A percentile compares a stretch with the other conserved stretches of the same genome.
These are phyloP conservation scores for Syngnathus rostellatus DNA, from an alignment of 2,797 vertebrate genomes.

Conservation along the genomic window DNA sequence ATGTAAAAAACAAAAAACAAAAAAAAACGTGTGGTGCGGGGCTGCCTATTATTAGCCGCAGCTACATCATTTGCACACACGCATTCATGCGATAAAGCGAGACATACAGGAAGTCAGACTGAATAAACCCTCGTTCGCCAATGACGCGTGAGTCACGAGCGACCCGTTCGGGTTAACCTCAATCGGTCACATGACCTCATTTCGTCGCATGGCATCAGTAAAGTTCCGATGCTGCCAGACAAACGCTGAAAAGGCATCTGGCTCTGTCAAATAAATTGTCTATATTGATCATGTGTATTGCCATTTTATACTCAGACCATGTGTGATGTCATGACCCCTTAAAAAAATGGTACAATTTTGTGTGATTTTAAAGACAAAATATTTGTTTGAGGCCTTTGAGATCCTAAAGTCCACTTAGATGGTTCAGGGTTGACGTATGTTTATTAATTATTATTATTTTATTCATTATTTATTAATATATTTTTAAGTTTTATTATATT, in stretches of 20 bases:
- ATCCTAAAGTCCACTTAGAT: neutral
- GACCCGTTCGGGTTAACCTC: slow-evolving; percentile 54
- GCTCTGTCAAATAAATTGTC: no score
- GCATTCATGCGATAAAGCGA: slow-evolving; percentile 14
- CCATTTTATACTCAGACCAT: no score
- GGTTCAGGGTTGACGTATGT: neutral
- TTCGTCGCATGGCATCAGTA: slow-evolving; percentile 29
- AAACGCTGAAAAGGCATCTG: neutral
- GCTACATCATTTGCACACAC: slow-evolving; percentile 4
- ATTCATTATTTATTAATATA: no score
- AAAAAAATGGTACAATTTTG: neutral
- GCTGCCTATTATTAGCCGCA: neutral
- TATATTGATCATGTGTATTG: no score
- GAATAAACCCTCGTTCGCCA: slow-evolving; percentile 42
- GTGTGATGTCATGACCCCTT: no score
- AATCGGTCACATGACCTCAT: slow-evolving; percentile 66
- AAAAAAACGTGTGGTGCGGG: no score
- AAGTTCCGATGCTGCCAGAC: slow-evolving; percentile 24
- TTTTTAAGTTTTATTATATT: no score
- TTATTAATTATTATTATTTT: neutral
- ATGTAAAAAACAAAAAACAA: no score
- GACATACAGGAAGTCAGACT: slow-evolving; percentile 33
- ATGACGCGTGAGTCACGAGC: slow-evolving; percentile 45
- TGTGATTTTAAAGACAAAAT: neutral
- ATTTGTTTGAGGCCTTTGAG: neutral